phyloP scores from a whole-genome alignment of 2,888 invertebrate species.

The Anodontia alba region DNA sequence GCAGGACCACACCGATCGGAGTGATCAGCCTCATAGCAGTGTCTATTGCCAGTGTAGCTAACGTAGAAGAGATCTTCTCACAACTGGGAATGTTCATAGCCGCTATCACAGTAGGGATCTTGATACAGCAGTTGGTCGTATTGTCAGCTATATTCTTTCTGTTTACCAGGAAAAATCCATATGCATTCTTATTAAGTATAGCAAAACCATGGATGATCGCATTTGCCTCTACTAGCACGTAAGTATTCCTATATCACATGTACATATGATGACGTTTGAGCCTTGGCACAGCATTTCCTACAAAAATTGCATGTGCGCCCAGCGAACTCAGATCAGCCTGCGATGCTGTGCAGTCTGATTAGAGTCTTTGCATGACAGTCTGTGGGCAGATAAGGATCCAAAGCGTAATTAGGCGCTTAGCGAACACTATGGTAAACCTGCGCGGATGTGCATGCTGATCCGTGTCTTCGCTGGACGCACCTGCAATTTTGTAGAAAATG shows the following conservation, averaged over 20 bases:
- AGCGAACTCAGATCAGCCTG: too few relatives aligned
- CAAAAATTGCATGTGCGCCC: too few relatives aligned
- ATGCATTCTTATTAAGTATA: constrained; percentile 65
- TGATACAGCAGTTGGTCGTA: constrained; percentile 70
- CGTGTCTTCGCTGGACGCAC: too few relatives aligned
- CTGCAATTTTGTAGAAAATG: too few relatives aligned
- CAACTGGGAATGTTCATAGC: constrained; percentile 74
- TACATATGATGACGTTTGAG: not conserved
- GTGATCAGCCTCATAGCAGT: constrained; percentile 77
- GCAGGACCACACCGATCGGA: constrained; percentile 77
- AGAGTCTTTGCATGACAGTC: too few relatives aligned
- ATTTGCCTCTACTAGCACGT: constrained; percentile 81
- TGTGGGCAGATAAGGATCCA: too few relatives aligned
- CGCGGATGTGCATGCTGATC: too few relatives aligned
- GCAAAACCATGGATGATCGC: constrained; percentile 75
- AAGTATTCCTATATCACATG: too few relatives aligned
- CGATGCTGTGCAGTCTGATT: too few relatives aligned
- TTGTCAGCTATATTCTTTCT: constrained; percentile 69
- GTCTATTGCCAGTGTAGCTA: constrained; percentile 70
- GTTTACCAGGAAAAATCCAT: constrained; percentile 76
- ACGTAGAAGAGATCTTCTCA: constrained; percentile 65
- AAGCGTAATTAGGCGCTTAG: too few relatives aligned
- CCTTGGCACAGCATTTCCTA: too few relatives aligned
- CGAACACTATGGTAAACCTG: too few relatives aligned
- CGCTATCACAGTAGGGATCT: constrained; percentile 70